Evolutionary conservation across 2,888 invertebrate genomes (phyloP).

Genomic region (Drosophila tanythrix): DNA sequence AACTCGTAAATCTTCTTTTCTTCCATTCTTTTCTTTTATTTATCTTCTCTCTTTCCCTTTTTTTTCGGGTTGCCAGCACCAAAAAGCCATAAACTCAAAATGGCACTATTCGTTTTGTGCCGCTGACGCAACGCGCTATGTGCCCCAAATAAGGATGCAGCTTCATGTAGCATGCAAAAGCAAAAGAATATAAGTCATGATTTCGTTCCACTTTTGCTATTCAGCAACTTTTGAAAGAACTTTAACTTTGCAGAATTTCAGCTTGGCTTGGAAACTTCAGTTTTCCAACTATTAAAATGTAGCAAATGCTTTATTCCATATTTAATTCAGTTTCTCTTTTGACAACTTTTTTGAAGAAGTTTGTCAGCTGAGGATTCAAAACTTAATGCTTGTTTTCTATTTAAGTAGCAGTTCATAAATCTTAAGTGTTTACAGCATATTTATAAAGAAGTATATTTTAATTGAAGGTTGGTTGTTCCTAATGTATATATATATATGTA

Average conservation of each 20-base stretch:
- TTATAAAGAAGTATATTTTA: neutral
- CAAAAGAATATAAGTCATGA: neutral
- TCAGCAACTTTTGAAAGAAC: constrained; percentile 4
- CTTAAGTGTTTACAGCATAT: neutral
- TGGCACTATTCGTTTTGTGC: constrained; percentile 45
- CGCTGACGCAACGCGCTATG: constrained; percentile 30
- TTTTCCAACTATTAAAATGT: neutral
- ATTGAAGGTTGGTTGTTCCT: neutral
- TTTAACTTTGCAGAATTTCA: neutral
- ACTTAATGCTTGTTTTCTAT: neutral
- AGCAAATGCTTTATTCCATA: neutral
- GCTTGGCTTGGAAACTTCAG: neutral
- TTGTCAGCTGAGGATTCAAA: neutral
- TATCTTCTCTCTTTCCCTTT: neutral
- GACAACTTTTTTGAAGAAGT: neutral
- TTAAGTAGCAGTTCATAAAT: neutral
- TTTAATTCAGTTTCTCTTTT: neutral
- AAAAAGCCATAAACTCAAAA: constrained; percentile 66
- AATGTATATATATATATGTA: neutral
- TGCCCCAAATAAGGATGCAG: constrained; percentile 35
- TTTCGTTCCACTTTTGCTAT: neutral
- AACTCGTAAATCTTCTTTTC: constrained; percentile 68
- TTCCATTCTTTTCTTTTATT: neutral
- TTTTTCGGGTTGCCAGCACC: constrained; percentile 29
- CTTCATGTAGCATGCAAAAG: constrained; percentile 1